A percentile compares a stretch with the other conserved stretches of the same genome.
Evolutionary conservation across 2,888 invertebrate species (phyloP).

Genomic region (Cephalotes varians): DNA sequence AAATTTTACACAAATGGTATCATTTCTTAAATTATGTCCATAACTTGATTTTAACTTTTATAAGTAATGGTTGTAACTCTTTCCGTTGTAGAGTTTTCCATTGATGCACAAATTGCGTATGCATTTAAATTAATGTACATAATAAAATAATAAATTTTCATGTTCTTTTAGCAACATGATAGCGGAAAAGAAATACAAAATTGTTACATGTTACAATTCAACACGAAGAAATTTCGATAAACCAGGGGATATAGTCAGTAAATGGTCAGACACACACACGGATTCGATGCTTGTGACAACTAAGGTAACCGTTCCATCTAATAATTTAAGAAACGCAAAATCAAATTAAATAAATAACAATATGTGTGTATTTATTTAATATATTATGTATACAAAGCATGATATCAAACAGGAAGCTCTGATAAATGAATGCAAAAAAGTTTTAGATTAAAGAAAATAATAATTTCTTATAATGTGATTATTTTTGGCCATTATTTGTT

Average conservation of each 20-base stretch:
- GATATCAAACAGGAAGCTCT: neutral
- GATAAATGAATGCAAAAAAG: neutral
- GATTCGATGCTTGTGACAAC: neutral
- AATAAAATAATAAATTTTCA: neutral
- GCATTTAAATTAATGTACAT: neutral
- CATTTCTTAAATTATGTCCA: too few relatives aligned
- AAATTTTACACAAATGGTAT: neutral
- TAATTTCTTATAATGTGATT: neutral
- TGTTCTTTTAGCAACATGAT: neutral
- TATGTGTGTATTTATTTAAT: neutral
- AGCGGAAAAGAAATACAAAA: neutral
- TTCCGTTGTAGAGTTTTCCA: neutral
- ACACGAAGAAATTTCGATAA: constrained; percentile 1
- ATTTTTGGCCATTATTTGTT: neutral
- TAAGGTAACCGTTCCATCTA: neutral
- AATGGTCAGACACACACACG: constrained; percentile 43
- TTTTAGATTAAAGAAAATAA: neutral
- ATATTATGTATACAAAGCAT: neutral
- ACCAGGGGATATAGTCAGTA: constrained; percentile 37
- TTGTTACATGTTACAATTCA: neutral
- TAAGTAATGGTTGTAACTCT: too few relatives aligned
- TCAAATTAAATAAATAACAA: neutral
- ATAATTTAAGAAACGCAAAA: neutral
- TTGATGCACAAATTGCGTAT: neutral
- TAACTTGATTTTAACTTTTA: neutral